These are phyloP conservation scores for Tetragnatha montana DNA, from an alignment of 2,888 invertebrate species.

Conservation along the genomic window DNA sequence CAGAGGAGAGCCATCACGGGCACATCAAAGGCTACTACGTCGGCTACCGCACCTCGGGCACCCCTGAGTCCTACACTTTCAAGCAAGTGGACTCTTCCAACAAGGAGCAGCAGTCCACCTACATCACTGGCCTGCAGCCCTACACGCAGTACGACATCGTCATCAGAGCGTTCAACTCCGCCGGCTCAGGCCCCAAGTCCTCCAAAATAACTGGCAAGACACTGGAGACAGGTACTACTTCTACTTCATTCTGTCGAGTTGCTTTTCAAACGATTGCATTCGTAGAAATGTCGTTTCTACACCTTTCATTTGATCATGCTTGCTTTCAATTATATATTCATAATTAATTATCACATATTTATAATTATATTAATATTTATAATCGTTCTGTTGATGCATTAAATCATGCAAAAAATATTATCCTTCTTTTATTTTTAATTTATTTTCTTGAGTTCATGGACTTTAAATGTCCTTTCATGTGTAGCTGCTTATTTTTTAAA, in stretches of 20 bases:
- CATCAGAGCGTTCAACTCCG: slow-evolving; percentile 95
- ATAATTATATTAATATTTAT: too few relatives aligned
- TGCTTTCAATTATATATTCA: too few relatives aligned
- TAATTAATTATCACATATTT: too few relatives aligned
- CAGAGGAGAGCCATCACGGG: slow-evolving; percentile 67
- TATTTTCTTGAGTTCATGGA: too few relatives aligned
- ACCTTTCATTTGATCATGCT: too few relatives aligned
- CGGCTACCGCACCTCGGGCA: slow-evolving; percentile 69
- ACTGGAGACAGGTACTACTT: slow-evolving; percentile 84
- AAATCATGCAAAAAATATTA: too few relatives aligned
- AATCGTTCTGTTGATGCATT: too few relatives aligned
- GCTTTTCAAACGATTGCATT: too few relatives aligned
- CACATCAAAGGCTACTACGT: slow-evolving; percentile 71
- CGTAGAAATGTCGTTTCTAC: not conserved
- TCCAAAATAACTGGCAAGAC: slow-evolving; percentile 93
- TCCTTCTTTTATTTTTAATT: too few relatives aligned
- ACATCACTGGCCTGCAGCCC: slow-evolving; percentile 86
- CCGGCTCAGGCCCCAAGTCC: slow-evolving; percentile 93
- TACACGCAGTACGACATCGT: slow-evolving; percentile 97
- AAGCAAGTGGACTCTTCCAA: slow-evolving; percentile 85
- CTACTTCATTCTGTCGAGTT: not conserved
- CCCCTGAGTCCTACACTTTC: slow-evolving; percentile 82
- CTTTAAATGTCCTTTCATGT: too few relatives aligned
- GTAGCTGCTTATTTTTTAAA: too few relatives aligned
- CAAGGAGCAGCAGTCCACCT: slow-evolving; percentile 85